Evolutionary conservation across 2,113 vertebrate genomes (phyloP), one percentile per base, ranked within the genome.

Genomic region (Pollimyrus isidori): DNA sequence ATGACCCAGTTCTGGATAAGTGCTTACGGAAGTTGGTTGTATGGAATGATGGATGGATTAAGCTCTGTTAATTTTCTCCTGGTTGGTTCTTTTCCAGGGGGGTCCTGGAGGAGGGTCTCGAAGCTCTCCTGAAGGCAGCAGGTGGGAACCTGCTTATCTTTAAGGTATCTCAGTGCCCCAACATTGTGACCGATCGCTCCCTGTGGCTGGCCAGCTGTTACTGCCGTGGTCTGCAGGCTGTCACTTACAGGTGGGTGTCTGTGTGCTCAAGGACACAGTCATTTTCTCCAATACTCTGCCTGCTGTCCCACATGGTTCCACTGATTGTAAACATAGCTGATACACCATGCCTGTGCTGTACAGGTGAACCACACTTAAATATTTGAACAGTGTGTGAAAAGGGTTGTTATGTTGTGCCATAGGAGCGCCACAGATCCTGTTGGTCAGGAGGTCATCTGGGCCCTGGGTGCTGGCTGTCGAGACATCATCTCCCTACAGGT

Each of bases 201-300:
- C 96, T 99, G 91, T 99, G 98, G 98, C 93, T 99, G 91, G 96
- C 97, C 93, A 99, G 98, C 96, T 99, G 98, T 95, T 97, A 98
- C 96, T 97, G 97, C 93, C 95, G 97, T 0, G 96, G 96, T 19
- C 96, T 99, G 88, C 96, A 97, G 88, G 96, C 95, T 0, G 97
- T 99, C 92, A 97, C 96, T 0, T 99, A 99, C 94, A 96, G 97
- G 98, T 98, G 86, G 92, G 95, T 83, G 7, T 50, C n/a, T 30
- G 62, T 62, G 58, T 69, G n/a, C 62, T 30, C 26, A 69, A 3
- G 3, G n/a, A 11, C 58, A 11, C 62, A 26, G 62, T 65, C 7
- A 11, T n/a, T 65, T 62, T 26, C 9, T n/a, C 62, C n/a, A 26
- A 1, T 26, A 65, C 9, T 65, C 23, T 65, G 23, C 10, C n/a